Percentiles rank a stretch among this genome's conserved stretches.
Evolutionary conservation across 1,140 invertebrate species (phyloP).

Genomic region (Caenorhabditis brenneri): DNA sequence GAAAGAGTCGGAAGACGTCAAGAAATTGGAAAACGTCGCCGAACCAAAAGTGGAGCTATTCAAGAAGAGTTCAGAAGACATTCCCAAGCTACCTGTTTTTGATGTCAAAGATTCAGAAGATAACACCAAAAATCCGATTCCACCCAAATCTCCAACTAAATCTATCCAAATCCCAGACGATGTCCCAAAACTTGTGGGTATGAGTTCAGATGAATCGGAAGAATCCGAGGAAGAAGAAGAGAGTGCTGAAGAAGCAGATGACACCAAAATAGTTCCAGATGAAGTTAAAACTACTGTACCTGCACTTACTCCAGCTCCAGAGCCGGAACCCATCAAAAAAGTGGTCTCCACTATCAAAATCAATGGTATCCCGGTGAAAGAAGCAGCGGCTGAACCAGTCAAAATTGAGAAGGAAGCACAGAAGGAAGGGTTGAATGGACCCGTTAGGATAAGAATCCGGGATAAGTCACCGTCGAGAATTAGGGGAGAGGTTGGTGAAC

Average conservation of each 20-base stretch:
- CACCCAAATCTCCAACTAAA: no score
- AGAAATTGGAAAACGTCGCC: not conserved
- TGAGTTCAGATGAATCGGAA: conserved; percentile 12
- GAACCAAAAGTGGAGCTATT: not conserved
- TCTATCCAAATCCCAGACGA: not conserved
- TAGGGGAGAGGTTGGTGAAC: not conserved
- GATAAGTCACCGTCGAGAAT: not conserved
- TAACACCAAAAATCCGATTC: no score
- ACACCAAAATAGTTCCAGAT: not conserved
- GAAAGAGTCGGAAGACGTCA: not conserved
- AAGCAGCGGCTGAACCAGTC: not conserved
- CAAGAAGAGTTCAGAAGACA: not conserved
- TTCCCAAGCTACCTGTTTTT: not conserved
- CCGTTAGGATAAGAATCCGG: not conserved
- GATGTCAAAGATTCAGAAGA: no score
- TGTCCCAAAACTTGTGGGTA: not conserved
- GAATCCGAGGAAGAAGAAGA: not conserved
- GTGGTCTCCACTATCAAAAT: not conserved
- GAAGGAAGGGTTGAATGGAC: not conserved
- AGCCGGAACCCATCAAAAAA: not conserved
- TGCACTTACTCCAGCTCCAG: no score
- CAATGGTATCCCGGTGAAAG: not conserved
- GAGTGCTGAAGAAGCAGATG: not conserved
- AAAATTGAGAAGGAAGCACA: not conserved
- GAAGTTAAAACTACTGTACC: not conserved